Evolutionary conservation across 2,888 invertebrate genomes (phyloP).

Genomic region (Drosophila neotestacea): DNA sequence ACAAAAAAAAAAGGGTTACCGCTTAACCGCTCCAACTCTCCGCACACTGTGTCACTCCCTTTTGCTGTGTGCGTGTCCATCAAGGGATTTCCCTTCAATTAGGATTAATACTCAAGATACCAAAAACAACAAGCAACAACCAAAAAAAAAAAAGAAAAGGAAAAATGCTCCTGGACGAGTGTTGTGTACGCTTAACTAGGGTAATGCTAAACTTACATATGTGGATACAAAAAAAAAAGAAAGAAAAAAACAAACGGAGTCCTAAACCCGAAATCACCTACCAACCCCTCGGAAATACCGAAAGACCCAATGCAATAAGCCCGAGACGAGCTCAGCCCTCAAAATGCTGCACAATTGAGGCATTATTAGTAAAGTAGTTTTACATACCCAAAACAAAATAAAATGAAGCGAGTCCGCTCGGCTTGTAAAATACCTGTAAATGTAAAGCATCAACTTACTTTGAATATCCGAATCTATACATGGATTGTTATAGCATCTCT

Average conservation of each 20-base stretch:
- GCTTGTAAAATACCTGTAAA: constrained; percentile 11
- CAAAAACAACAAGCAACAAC: constrained; percentile 39
- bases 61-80: constrained; percentile 70
- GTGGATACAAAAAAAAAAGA: constrained; percentile 10
- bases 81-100: constrained; percentile 84
- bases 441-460: no score
- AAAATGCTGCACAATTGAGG: constrained; percentile 76
- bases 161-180: constrained; percentile 40
- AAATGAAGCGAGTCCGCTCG: neutral
- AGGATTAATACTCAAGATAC: constrained; percentile 83
- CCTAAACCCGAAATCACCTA: constrained; percentile 39
- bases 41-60: constrained; percentile 30
- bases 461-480: no score
- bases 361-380: constrained; percentile 81
- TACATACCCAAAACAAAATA: constrained; percentile 43
- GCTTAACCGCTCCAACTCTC: constrained; percentile 41
- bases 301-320: constrained; percentile 42
- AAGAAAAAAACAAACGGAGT: constrained; percentile 9
- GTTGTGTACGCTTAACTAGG: constrained; percentile 59
- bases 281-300: constrained; percentile 6
- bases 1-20: constrained; percentile 53
- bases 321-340: constrained; percentile 32
- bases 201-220: constrained; percentile 55
- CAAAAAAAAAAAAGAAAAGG: constrained; percentile 14
- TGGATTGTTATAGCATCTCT: no score